These are phyloP conservation scores for Antheraea yamamai DNA, from an alignment of 2,888 invertebrate genomes.

Conservation along the genomic window DNA sequence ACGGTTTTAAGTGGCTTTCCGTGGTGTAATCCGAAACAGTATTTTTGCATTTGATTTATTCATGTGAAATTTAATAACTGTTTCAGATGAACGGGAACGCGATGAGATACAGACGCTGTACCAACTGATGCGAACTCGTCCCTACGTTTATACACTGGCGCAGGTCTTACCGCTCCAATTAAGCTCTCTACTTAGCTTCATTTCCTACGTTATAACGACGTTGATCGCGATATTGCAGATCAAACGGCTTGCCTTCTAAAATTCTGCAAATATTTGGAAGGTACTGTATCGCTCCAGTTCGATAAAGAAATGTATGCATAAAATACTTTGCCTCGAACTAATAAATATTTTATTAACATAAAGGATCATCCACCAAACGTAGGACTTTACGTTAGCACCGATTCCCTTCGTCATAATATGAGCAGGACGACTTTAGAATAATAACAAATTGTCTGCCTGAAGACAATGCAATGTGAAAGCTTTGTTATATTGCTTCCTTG, in stretches of 20 bases:
- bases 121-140: not conserved
- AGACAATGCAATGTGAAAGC: too few relatives aligned
- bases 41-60: not conserved
- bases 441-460: too few relatives aligned
- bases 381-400: too few relatives aligned
- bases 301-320: not conserved
- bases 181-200: not conserved
- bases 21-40: not conserved
- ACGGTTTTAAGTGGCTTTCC: too few relatives aligned
- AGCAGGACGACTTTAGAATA: too few relatives aligned
- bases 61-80: not conserved
- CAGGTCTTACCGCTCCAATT: not conserved
- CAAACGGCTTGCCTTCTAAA: constrained; percentile 18
- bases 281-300: not conserved
- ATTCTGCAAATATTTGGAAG: not conserved
- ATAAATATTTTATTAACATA: too few relatives aligned
- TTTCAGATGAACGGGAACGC: constrained; percentile 3
- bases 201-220: not conserved
- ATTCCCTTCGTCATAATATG: too few relatives aligned
- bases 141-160: not conserved
- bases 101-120: constrained; percentile 2
- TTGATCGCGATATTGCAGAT: not conserved
- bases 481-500: too few relatives aligned
- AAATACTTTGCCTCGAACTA: too few relatives aligned
- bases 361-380: too few relatives aligned